These are phyloP conservation scores for Desmophyllum pertusum DNA, from an alignment of 92 coral and sea anemone genomes.

Conservation along the genomic window DNA sequence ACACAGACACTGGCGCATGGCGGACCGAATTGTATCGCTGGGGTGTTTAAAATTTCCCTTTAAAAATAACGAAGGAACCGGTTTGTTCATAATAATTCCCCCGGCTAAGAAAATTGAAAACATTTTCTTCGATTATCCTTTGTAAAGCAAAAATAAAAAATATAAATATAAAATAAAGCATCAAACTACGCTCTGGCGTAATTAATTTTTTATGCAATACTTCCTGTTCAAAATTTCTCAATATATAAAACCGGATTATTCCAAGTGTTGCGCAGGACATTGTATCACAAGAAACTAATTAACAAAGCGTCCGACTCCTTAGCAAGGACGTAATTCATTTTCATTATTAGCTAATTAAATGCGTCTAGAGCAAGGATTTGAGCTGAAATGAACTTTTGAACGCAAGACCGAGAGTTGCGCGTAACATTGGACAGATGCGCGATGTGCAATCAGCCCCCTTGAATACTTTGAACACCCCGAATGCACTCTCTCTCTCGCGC, in stretches of 20 bases:
- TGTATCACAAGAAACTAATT: background rate
- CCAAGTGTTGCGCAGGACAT: background rate
- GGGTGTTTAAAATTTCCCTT: background rate
- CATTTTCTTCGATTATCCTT: background rate
- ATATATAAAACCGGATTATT: too few relatives aligned
- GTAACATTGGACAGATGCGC: background rate
- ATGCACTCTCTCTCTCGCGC: background rate
- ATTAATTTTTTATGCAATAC: background rate
- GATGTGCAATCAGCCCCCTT: background rate
- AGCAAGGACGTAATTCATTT: too few relatives aligned
- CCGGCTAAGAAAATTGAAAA: background rate
- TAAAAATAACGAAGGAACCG: background rate
- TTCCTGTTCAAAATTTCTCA: background rate
- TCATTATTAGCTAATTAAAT: background rate
- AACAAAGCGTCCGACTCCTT: background rate
- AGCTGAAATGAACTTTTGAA: background rate
- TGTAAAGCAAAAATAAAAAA: background rate
- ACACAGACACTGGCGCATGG: background rate
- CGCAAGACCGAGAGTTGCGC: background rate
- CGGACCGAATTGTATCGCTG: background rate
- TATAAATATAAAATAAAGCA: too few relatives aligned
- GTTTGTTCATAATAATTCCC: background rate
- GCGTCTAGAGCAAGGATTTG: background rate
- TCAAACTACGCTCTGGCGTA: background rate
- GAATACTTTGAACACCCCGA: background rate